phyloP scores from a whole-genome alignment of 2,888 invertebrate genomes.

The Xanthorhoe designata region DNA sequence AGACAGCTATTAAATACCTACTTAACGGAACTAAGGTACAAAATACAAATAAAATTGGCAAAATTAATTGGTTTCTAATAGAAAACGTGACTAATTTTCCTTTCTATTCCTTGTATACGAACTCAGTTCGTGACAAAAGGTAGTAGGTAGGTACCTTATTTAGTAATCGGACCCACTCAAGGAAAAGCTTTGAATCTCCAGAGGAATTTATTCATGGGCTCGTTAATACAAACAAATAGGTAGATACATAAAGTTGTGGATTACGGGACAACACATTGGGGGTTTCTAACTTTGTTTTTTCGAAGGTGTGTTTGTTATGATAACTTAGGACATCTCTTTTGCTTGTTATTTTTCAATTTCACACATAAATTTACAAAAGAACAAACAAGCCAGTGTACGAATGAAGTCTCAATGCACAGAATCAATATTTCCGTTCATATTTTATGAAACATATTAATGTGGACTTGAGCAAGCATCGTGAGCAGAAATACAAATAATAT shows the following conservation, averaged over 20 bases:
- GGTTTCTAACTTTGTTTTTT: constrained; percentile 2
- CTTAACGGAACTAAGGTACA: neutral
- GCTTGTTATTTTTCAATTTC: neutral
- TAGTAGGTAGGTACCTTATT: constrained; percentile 5
- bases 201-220: constrained; percentile 23
- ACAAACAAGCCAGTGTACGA: neutral
- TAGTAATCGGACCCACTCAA: constrained; percentile 9
- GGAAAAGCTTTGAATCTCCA: constrained; percentile 27
- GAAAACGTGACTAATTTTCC: neutral
- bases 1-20: neutral
- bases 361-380: neutral
- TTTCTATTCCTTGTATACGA: neutral
- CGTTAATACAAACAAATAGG: constrained; percentile 17
- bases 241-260: constrained; percentile 11
- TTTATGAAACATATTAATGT: constrained; percentile 3
- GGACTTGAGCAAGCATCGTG: neutral
- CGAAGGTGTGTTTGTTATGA: neutral
- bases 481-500: constrained; percentile 12
- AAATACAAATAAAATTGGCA: neutral
- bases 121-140: neutral
- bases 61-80: neutral
- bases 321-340: neutral
- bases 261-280: neutral
- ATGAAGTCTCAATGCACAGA: neutral
- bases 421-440: neutral